Base-by-base conservation (phyloP, 2,797 vertebrate species). In the Peromyscus nudipes region DNA sequence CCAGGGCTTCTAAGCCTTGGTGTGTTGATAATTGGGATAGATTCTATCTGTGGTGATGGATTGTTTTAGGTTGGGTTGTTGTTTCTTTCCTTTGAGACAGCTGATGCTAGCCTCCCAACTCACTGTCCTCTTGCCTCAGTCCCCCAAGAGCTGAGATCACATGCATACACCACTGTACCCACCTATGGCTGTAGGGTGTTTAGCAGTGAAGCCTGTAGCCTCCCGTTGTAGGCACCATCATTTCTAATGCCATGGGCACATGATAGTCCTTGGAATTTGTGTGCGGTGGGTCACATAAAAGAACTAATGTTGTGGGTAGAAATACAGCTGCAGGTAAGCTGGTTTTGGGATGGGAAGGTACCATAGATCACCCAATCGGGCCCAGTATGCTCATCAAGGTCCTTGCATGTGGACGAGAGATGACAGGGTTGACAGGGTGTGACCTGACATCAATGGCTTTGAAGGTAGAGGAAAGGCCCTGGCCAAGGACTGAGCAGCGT, bases 161-260 rank as follows among this genome's bases (percentile, higher is more conserved):
- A 52, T 17, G 29, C 9, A 23, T 52, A 27, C 11, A 37, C 60
- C 60, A 65, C 60, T 4, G 9, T n/a, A 37, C 34, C 14, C 16
- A 17, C 34, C 31, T 29, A 29, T 80, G 4, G 3, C 25, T 52
- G 19, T 25, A n/a, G 52, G 23, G 25, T 37, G 1, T 43, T 79
- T 40, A 76, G 23, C 12, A 82, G 13, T 25, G 27, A 96, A 64
- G 7, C 4, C 13, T 25, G 25, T 21, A 64, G 25, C 23, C 7
- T 57, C 27, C 8, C 3, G 0, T 27, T 46, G 29, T 34, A 3
- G 55, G 7, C 49, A 21, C 29, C 13, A 4, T 86, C 10, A n/a
- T n/a, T 1, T 3, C 27, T 6, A 29, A 21, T 12, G 21, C 83
- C n/a, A 23, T 43, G 12, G 4, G 76, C 49, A 13, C 0, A 0